A percentile compares a stretch with the other conserved stretches of the same genome.
Conservation (phyloP, 2,888 invertebrate species). For the Sarcophaga variegata region DNA sequence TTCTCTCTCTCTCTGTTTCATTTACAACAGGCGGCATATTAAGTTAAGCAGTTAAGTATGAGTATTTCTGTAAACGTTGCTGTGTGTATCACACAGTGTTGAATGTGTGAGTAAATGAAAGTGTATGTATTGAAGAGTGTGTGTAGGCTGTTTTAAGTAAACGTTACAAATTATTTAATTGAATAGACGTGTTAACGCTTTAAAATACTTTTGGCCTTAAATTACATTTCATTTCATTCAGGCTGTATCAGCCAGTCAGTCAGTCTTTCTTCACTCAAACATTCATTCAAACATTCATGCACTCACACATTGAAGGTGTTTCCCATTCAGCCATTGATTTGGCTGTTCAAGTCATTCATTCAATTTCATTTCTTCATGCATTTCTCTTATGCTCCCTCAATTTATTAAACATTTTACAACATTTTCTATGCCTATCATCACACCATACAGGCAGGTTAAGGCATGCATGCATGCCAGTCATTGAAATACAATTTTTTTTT, state of each 20-base stretch:
- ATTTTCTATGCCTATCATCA: too few relatives aligned
- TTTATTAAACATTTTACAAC: too few relatives aligned
- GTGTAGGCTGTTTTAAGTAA: slow-evolving; percentile 3
- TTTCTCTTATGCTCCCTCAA: too few relatives aligned
- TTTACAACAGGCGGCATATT: background rate
- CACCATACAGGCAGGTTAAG: too few relatives aligned
- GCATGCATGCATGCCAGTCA: too few relatives aligned
- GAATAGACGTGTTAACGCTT: slow-evolving; percentile 64
- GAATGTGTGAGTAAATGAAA: too few relatives aligned
- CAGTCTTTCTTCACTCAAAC: background rate
- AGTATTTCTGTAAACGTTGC: too few relatives aligned
- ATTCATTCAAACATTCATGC: background rate
- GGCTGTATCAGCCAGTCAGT: background rate
- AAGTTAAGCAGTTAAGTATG: background rate
- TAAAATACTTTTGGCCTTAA: slow-evolving; percentile 37
- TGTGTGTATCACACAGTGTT: too few relatives aligned
- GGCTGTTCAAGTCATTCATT: background rate
- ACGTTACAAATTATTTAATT: slow-evolving; percentile 63
- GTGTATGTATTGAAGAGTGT: slow-evolving; percentile 5
- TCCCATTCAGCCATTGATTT: background rate
- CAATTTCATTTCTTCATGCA: background rate
- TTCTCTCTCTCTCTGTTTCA: background rate
- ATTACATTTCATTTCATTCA: background rate
- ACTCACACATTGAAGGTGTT: background rate
- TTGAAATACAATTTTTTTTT: too few relatives aligned